phyloP scores from a whole-genome alignment of 2,797 vertebrate genomes.

The Dendrocincla fuliginosa region DNA sequence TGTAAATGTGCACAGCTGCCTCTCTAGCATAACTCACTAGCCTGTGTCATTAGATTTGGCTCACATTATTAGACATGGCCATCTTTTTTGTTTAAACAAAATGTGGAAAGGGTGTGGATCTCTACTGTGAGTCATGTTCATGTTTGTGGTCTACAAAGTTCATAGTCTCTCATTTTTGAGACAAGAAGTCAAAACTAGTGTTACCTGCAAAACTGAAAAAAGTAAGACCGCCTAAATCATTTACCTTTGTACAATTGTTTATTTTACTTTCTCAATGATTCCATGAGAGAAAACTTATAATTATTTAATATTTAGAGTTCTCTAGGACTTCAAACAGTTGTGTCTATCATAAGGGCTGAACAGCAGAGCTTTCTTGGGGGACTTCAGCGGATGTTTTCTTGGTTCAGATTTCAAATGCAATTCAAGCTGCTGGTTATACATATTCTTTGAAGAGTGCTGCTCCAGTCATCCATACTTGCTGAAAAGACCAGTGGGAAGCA shows the following conservation, averaged over 20 bases:
- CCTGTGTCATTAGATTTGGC: background rate
- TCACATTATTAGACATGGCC: background rate
- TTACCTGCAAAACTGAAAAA: background rate
- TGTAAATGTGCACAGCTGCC: background rate
- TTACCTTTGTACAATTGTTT: background rate
- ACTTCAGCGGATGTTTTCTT: background rate
- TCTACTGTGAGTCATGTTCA: background rate
- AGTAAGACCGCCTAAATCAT: background rate
- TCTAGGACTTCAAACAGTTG: background rate
- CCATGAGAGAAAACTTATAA: background rate
- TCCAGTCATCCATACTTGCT: background rate
- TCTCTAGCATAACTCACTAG: background rate
- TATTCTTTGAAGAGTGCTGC: background rate
- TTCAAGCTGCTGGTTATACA: background rate
- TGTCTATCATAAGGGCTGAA: accelerated
- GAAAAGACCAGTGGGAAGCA: background rate
- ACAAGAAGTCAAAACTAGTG: background rate
- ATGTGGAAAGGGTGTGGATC: background rate
- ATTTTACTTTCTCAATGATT: background rate
- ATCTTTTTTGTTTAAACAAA: background rate
- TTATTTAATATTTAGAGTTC: background rate
- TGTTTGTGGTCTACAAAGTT: background rate
- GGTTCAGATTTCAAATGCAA: background rate
- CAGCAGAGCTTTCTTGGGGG: background rate
- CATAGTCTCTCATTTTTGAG: background rate